phyloP scores from a whole-genome alignment of 2,797 vertebrate species.

The Ptychobarbus kaznakovi region DNA sequence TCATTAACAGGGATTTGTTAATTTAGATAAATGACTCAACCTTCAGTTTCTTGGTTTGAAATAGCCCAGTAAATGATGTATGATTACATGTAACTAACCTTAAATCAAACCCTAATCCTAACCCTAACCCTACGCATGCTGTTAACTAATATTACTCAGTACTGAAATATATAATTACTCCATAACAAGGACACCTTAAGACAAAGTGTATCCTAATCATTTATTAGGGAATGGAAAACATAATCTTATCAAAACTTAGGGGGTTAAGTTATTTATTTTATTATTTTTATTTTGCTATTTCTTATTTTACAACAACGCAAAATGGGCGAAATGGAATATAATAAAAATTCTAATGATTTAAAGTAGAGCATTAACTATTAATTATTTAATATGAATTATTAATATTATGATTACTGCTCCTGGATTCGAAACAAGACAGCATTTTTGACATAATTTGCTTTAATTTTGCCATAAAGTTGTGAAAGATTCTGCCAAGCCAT shows the following conservation, averaged over 20 bases:
- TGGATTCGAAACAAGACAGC: not conserved
- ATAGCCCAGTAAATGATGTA: not conserved
- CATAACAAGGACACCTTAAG: not conserved
- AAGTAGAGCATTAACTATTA: no score
- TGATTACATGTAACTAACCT: slow-evolving; percentile 1
- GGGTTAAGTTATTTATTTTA: not conserved
- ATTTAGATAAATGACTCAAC: not conserved
- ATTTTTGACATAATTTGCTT: not conserved
- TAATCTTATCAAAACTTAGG: not conserved
- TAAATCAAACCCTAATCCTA: slow-evolving; percentile 5
- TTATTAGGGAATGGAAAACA: not conserved
- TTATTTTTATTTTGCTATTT: not conserved
- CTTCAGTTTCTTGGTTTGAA: not conserved
- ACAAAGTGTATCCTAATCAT: not conserved
- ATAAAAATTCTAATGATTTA: not conserved
- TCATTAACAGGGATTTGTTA: not conserved
- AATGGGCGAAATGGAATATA: not conserved
- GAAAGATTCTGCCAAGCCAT: not conserved
- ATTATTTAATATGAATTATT: not conserved
- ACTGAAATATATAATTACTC: not conserved
- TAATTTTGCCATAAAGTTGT: not conserved
- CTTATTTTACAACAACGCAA: not conserved
- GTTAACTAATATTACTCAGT: not conserved
- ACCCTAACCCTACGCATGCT: not conserved
- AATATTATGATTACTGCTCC: not conserved